Evolutionary conservation across 2,113 vertebrate species (phyloP), one percentile per base, ranked within the genome.

Genomic region (Ictalurus punctatus): DNA sequence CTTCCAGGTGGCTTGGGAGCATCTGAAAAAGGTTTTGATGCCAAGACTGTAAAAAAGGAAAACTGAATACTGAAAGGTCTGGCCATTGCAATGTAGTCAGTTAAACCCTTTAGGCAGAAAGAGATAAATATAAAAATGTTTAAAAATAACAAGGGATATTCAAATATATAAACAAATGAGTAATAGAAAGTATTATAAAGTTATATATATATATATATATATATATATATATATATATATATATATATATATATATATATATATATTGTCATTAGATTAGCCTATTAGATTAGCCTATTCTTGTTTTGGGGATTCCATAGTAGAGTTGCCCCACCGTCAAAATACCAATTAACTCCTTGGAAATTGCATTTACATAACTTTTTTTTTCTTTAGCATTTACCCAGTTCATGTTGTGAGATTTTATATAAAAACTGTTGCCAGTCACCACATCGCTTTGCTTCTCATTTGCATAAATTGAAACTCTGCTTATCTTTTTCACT

Each of bases 401-500:
- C 8, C 17, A 12, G 19, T 44, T 76, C 21, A 74, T 21, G 37
- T 74, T 40, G 71, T 40, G 34, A 16, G 16, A 21, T 40, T 78
- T 21, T 78, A 13, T 78, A 40, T 8, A 34, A 76, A 76, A 76
- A 25, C 23, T 48, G 3, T 27, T 27, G 21, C 48, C 23, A 27
- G 40, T 78, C 44, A 78, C 3, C 23, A 13, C 4, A 19, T 54
- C 13, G 4, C 25, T 52, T 52, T 79, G 44, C 76, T 79, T 54
- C 44, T 54, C 76, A 54, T 79, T 79, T 78, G 23, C 74, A 78
- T 52, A 52, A 44, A 44, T 44, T 74, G 21, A 79, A 79, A 79
- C 71, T 37, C 30, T 37, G n/a, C 37, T 40, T 74, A 19, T 23
- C 37, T 52, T 37, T 79, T 78, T n/a, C 23, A 13, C 25, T 27